Conservation (phyloP, 2,797 vertebrate species). For the Hipposideros larvatus region DNA sequence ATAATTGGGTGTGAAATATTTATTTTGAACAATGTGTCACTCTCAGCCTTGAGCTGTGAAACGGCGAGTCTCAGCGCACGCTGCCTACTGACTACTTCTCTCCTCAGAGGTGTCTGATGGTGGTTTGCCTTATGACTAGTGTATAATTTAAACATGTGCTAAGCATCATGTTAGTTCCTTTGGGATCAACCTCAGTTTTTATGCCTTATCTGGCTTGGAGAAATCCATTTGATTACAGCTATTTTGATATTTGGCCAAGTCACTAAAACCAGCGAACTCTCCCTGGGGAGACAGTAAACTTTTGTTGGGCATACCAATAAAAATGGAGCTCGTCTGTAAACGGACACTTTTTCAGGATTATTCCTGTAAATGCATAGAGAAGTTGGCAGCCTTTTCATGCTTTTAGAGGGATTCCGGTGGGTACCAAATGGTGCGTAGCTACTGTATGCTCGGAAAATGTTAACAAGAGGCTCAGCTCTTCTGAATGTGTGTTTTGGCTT, state of each 20-base stretch:
- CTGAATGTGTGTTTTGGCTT: constrained; percentile 65
- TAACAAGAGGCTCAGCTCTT: constrained; percentile 82
- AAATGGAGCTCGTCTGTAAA: constrained; percentile 84
- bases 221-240: constrained; percentile 84
- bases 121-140: constrained; percentile 65
- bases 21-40: not conserved
- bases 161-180: constrained; percentile 80
- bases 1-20: not conserved
- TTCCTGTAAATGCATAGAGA: constrained; percentile 80
- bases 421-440: constrained; percentile 83
- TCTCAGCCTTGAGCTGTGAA: not conserved
- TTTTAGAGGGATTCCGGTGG: constrained; percentile 77
- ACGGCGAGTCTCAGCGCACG: not conserved
- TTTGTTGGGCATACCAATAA: constrained; percentile 84
- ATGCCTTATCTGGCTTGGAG: constrained; percentile 84
- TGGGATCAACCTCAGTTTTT: constrained; percentile 81
- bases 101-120: constrained; percentile 68
- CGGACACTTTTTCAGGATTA: constrained; percentile 84
- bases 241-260: constrained; percentile 84
- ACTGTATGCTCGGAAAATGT: constrained; percentile 84
- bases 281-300: constrained; percentile 84
- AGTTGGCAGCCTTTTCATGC: constrained; percentile 83
- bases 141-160: constrained; percentile 76
- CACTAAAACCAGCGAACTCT: constrained; percentile 83
- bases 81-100: constrained; percentile 28